Evolutionary conservation across 2,888 invertebrate genomes (phyloP), one percentile per base, ranked within the genome.

Genomic region (Folsomia manolachei): DNA sequence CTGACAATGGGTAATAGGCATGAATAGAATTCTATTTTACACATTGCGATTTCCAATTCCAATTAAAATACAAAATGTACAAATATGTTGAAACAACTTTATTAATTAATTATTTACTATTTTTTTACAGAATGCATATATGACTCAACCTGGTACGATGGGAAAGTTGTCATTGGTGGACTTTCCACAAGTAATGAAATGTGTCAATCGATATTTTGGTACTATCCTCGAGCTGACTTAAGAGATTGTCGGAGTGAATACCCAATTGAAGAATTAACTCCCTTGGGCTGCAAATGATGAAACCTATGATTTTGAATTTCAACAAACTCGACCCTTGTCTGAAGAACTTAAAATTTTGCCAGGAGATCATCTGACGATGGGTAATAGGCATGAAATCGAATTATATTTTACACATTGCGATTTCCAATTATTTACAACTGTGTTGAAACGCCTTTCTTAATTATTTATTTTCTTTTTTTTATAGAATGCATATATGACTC

Each of bases 161-260:
- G 66, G 1, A 9, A 21, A 23, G 52, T 51, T 19, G 52, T 66
- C 2, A 2, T 52, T 2, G 66, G 66, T n/a, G 66, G 66, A 19
- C 51, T 66, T 2, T 4, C 19, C 1, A 66, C 66, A 7, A 4
- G 52, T 2, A 24, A 66, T 11, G 66, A 66, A 51, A 66, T 66
- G 66, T 66, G 66, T 24, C 51, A 66, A 23, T 39, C 52, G 11
- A 39, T 52, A 11, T 18, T 66, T 2, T 39, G 52, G 52, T 66
- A 66, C 21, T 66, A 51, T 19, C 66, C 66, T 2, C 39, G 51
- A 52, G 91, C 91, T 0, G 88, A 90, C 67, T 85, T 94, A 11
- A 90, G 92, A 0, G 91, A 91, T 0, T 94, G 94, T 82, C 92
- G 91, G 82, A 93, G 92, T 23, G 92, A 92, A 89, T 91, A 92